Evolutionary conservation across 2,113 vertebrate genomes (phyloP).

Genomic region (Varanus salvator): DNA sequence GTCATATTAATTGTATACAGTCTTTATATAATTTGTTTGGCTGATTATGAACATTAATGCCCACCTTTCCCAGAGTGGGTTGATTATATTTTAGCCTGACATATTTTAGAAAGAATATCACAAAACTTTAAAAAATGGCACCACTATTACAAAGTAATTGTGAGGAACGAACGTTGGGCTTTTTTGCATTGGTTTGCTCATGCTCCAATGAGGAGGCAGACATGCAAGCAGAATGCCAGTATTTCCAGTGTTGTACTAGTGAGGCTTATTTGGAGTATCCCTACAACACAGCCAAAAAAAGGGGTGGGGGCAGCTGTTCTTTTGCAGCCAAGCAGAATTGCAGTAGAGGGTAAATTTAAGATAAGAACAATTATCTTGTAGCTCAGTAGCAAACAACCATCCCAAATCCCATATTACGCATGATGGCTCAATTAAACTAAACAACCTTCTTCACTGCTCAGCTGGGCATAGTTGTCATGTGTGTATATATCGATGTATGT

Average conservation of each 20-base stretch:
- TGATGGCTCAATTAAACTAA: slow-evolving; percentile 37
- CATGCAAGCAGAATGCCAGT: slow-evolving; percentile 27
- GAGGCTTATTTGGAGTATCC: not conserved
- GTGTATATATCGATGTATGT: slow-evolving; percentile 47
- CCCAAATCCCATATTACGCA: slow-evolving; percentile 50
- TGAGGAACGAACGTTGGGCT: slow-evolving; percentile 7
- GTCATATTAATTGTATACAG: not conserved
- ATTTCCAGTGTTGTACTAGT: slow-evolving; percentile 43
- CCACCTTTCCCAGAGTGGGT: not conserved
- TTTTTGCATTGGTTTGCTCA: slow-evolving; percentile 17
- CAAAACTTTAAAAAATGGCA: not conserved
- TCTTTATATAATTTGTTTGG: not conserved
- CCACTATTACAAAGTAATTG: not conserved
- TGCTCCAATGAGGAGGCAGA: slow-evolving; percentile 18
- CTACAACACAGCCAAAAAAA: slow-evolving; percentile 39
- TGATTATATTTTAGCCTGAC: not conserved
- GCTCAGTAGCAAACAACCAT: slow-evolving; percentile 45
- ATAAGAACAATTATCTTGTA: slow-evolving; percentile 44
- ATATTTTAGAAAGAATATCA: not conserved
- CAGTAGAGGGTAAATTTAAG: slow-evolving; percentile 40
- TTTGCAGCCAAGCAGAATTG: slow-evolving; percentile 19
- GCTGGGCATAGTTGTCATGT: slow-evolving; percentile 4
- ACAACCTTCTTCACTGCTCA: slow-evolving; percentile 49
- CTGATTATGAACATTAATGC: not conserved
- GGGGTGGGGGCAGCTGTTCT: slow-evolving; percentile 6